Evolutionary conservation across 2,888 invertebrate genomes (phyloP), one percentile per base, ranked within the genome.

Genomic region (Scaptomyza cyrtandrae): DNA sequence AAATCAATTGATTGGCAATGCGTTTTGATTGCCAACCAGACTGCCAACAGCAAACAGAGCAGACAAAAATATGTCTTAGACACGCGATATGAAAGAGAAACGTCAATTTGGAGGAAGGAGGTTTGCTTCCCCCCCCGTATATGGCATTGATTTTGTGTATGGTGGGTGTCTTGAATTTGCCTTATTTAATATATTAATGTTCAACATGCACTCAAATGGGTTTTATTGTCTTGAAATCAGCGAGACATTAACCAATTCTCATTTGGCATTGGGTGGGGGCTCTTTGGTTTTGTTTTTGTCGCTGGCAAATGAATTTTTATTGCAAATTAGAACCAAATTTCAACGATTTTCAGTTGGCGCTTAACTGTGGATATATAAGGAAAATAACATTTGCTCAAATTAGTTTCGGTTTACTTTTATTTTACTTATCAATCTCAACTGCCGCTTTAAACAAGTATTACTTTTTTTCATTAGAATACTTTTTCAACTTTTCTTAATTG

Each of bases 1-100:
- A 78, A 88, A 88, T 86, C 80, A 84, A 84, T 88, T 88, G 86
- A 88, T 86, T 88, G 72, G 55, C 74, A 78, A 83, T 80, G 86
- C 86, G 86, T 83, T 85, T 82, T 83, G 83, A 86, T 83, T 82
- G 74, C 68, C 78, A 75, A 64, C 52, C 53, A 61, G 62, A 44
- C 29, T 29, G 43, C 53, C n/a, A 62, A 46, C 49, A 45, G 62
- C 46, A 60, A 72, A 55, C 46, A 44, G 35, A 49, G n/a, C 46
- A 37, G 53, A 14, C 48, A 46, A 49, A 33, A 71, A 75, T 73
- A 64, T 73, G 64, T 56, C 14, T 13, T 33, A 48, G 55, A 64
- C 83, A 83, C 83, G 83, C 83, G 83, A 83, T 67, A 48, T 29
- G 11, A 43, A 10, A 43, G 1, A 19, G 10, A 37, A 50, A 19